Evolutionary conservation across 2,113 vertebrate species (phyloP), one percentile per base, ranked within the genome.

Genomic region (Cariama cristata): DNA sequence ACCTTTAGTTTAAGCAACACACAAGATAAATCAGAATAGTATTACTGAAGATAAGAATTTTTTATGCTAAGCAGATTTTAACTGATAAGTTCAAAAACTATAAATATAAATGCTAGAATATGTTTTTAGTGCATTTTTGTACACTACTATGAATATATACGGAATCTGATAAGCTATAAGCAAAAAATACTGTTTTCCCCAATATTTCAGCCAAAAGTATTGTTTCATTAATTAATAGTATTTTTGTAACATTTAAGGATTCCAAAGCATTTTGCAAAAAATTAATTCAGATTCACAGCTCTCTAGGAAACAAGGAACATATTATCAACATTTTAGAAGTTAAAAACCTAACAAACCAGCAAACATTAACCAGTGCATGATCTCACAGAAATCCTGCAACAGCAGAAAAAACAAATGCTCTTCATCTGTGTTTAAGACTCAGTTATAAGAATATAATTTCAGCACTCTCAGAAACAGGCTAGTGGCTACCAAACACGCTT

Each of bases 401-500:
- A 33, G 15, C 20, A 42, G 13, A 33, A 56, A 50, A 66, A 2
- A 0, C 8, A n/a, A 20, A 33, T 60, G 40, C 24, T 21, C 30
- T 50, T 66, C 33, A 53, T 10, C 47, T 53, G 16, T 28, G 44
- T 50, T 84, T 45, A 47, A 69, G 47, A 26, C 27, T 33, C 6
- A 20, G 5, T n/a, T 66, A 76, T 2, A 67, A 66, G 33, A 32
- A 47, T 6, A 28, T 28, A 19, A 64, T 38, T 91, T 60, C 72
- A 50, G 8, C 12, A 14, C 16, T 17, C n/a, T 21, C 24, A 58
- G 38, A 59, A 73, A n/a, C 1, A 1, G n/a, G 8, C 18, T 11
- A 5, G 42, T 21, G 33, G 22, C 21, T 81, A 4, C 30, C 14
- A 22, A 5, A n/a, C 23, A 3, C 0, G 5, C 33, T 30, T 5